Conservation (phyloP, 2,797 vertebrate species). For the Centropyge bicolor region DNA sequence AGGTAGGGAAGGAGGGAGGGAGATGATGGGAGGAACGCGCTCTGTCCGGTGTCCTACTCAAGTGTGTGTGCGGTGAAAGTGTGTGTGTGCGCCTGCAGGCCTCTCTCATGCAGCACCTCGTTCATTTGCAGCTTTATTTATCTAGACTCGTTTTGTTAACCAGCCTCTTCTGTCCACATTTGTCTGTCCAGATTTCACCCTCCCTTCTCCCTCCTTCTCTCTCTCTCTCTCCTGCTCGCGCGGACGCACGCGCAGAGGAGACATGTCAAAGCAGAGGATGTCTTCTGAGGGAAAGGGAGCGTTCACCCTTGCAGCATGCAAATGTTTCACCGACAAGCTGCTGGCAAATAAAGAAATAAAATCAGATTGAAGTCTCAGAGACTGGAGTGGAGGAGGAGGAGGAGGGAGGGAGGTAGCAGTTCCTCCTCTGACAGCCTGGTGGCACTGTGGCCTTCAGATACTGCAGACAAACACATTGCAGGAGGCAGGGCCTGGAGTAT, state of each 20-base stretch:
- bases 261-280: neutral
- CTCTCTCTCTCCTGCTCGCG: neutral
- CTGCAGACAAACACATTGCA: conserved; percentile 47
- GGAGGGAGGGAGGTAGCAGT: conserved; percentile 56
- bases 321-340: conserved; percentile 23
- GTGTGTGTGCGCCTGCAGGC: neutral
- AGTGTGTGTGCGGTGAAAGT: conserved; percentile 21
- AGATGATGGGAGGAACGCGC: conserved; percentile 65
- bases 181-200: conserved; percentile 16
- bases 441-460: conserved; percentile 84
- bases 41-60: conserved; percentile 63
- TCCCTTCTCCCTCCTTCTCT: neutral
- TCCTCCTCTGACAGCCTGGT: conserved; percentile 78
- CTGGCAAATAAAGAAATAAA: conserved; percentile 40
- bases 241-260: neutral
- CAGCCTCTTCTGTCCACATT: conserved; percentile 30
- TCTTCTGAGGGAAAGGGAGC: neutral
- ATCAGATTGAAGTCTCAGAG: conserved; percentile 43
- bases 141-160: conserved; percentile 29
- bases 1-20: conserved; percentile 64
- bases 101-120: neutral
- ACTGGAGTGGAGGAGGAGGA: conserved; percentile 19
- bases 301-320: neutral
- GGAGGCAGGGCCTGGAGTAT: conserved; percentile 39
- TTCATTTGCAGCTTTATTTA: conserved; percentile 19